These are phyloP conservation scores for Pediacus dermestoides DNA, from an alignment of 2,888 invertebrate species.

Conservation along the genomic window DNA sequence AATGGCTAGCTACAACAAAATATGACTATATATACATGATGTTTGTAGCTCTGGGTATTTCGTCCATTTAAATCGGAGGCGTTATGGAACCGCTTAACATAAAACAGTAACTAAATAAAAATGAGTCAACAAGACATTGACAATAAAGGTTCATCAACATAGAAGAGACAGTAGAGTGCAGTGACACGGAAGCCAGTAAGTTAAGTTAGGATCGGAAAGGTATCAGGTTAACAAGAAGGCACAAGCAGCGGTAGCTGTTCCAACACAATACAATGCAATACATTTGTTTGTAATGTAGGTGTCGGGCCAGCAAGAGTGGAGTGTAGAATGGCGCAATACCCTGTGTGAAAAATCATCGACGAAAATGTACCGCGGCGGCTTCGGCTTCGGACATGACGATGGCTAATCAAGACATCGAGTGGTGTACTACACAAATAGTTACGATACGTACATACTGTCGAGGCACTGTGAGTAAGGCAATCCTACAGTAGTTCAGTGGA, in stretches of 20 bases:
- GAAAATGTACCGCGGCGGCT: slow-evolving; percentile 34
- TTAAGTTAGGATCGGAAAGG: slow-evolving; percentile 36
- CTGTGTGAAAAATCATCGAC: slow-evolving; percentile 34
- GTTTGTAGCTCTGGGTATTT: slow-evolving; percentile 45
- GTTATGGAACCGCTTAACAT: slow-evolving; percentile 36
- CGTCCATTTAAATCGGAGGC: slow-evolving; percentile 41
- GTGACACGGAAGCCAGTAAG: slow-evolving; percentile 48
- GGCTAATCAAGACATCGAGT: slow-evolving; percentile 44
- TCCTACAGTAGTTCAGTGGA: slow-evolving; percentile 71
- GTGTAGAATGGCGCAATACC: slow-evolving; percentile 44
- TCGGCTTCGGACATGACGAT: slow-evolving; percentile 39
- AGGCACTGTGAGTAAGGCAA: slow-evolving; percentile 85
- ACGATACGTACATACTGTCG: slow-evolving; percentile 51
- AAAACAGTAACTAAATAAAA: slow-evolving; percentile 36
- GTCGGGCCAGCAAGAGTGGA: slow-evolving; percentile 34
- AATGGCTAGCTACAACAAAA: slow-evolving; percentile 45
- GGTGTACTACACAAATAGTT: slow-evolving; percentile 50
- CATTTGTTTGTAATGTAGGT: no score
- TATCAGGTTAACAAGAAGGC: slow-evolving; percentile 46
- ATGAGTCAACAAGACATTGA: slow-evolving; percentile 32
- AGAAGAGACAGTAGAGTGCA: slow-evolving; percentile 42
- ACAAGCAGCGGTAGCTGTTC: slow-evolving; percentile 47
- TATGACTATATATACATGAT: slow-evolving; percentile 47
- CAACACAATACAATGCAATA: no score
- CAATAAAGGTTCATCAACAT: slow-evolving; percentile 22